phyloP scores from a whole-genome alignment of 64 coral and sea anemone species.

The Orbicella faveolata region DNA sequence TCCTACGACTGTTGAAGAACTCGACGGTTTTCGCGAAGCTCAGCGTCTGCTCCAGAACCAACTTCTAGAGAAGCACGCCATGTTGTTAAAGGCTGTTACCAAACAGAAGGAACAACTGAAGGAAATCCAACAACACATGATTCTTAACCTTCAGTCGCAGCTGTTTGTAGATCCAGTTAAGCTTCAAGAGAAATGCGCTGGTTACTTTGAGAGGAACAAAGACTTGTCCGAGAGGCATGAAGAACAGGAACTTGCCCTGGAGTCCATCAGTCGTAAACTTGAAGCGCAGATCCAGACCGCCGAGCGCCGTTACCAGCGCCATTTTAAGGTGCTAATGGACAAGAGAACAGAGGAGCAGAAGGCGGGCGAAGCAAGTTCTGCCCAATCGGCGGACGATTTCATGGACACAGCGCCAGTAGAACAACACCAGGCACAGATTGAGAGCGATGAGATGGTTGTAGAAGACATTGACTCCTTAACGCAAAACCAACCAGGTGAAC shows the following conservation, averaged over 20 bases:
- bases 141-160: constrained; percentile 87
- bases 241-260: constrained; percentile 67
- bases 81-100: constrained; percentile 65
- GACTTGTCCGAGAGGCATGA: constrained; percentile 71
- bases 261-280: constrained; percentile 53
- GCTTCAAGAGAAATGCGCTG: constrained; percentile 67
- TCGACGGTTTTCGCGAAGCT: constrained; percentile 78
- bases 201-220: constrained; percentile 68
- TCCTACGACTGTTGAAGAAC: constrained; percentile 61
- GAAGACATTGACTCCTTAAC: background rate
- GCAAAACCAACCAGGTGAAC: constrained; percentile 17
- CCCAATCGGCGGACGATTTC: background rate
- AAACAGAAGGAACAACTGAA: constrained; percentile 80
- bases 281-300: constrained; percentile 51
- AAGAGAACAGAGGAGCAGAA: constrained; percentile 31
- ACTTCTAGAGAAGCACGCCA: constrained; percentile 64
- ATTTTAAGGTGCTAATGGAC: constrained; percentile 50
- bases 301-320: constrained; percentile 50
- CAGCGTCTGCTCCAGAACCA: constrained; percentile 83
- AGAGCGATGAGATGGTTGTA: background rate
- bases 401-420: background rate
- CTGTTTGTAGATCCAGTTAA: constrained; percentile 69
- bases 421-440: constrained; percentile 11
- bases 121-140: constrained; percentile 88
- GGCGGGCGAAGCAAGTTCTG: background rate